Conservation (phyloP, 2,888 invertebrate genomes). For the Rhogogaster chlorosoma region DNA sequence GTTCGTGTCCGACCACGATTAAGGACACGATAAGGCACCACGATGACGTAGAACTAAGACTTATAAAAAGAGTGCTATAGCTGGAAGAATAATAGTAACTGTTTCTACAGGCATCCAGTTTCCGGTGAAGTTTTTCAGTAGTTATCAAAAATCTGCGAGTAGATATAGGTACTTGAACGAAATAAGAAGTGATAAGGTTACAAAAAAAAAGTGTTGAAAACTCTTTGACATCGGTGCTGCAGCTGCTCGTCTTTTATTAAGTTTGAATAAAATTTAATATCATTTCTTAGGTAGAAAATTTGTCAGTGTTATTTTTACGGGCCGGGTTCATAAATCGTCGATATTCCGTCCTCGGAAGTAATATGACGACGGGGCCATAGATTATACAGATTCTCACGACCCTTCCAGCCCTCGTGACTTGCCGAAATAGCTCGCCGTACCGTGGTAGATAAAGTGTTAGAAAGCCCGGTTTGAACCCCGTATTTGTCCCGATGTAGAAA, state of each 20-base stretch:
- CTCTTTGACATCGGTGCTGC: neutral
- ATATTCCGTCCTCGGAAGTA: slow-evolving; percentile 21
- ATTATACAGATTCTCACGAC: slow-evolving; percentile 16
- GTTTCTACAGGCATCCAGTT: neutral
- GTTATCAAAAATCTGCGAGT: neutral
- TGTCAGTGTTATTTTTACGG: slow-evolving; percentile 19
- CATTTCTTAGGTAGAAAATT: slow-evolving; percentile 5
- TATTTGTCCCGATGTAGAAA: neutral
- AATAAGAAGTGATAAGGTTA: neutral
- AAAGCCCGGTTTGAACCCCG: neutral
- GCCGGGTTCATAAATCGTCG: slow-evolving; percentile 16
- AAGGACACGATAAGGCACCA: neutral
- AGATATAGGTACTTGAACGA: neutral
- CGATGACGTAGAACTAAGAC: slow-evolving; percentile 1
- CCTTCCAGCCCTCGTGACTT: slow-evolving; percentile 1
- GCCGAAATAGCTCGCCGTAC: neutral
- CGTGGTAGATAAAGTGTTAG: neutral
- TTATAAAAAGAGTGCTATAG: neutral
- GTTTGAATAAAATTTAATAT: slow-evolving; percentile 1
- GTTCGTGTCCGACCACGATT: neutral
- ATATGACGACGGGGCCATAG: slow-evolving; percentile 16
- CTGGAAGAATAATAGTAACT: neutral
- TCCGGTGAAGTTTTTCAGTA: neutral
- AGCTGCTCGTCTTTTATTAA: neutral
- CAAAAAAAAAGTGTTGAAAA: neutral